A percentile compares a stretch with the other conserved stretches of the same genome.
phyloP scores from a whole-genome alignment of 1,140 invertebrate species.

The Hycleus cichorii region DNA sequence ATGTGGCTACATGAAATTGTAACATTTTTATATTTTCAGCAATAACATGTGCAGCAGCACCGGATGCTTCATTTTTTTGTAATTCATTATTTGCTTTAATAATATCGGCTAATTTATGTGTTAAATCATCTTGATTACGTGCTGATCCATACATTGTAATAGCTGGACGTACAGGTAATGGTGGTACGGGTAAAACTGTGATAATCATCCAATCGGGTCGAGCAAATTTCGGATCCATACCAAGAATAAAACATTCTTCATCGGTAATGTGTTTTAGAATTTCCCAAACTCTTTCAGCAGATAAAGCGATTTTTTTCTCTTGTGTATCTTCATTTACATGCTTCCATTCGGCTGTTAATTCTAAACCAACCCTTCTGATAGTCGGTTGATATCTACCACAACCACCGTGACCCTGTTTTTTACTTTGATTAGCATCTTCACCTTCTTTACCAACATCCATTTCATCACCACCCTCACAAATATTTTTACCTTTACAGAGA shows the following conservation, averaged over 20 bases:
- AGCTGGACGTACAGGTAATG: conserved; percentile 86
- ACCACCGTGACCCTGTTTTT: conserved; percentile 84
- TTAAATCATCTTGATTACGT: conserved; percentile 98
- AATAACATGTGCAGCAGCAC: conserved; percentile 94
- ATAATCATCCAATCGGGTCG: conserved; percentile 99
- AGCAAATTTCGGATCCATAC: conserved; percentile 93
- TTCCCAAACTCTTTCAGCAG: conserved; percentile 93
- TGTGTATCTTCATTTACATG: conserved; percentile 96
- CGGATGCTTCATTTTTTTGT: conserved; percentile 88
- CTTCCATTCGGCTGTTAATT: conserved; percentile 96
- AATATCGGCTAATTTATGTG: conserved; percentile 97
- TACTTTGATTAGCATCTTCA: conserved; percentile 44
- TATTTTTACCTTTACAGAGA: conserved; percentile 94
- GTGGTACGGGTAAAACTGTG: conserved; percentile 95
- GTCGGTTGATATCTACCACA: conserved; percentile 97
- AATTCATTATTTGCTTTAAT: conserved; percentile 99
- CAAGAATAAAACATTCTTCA: conserved; percentile 92
- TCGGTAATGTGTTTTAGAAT: conserved; percentile 96
- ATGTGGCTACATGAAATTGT: conserved; percentile 97
- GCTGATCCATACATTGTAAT: conserved; percentile 99
- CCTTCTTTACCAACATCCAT: conserved; percentile 82
- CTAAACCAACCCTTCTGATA: conserved; percentile 79
- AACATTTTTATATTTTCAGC: conserved; percentile 96
- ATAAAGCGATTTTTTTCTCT: conserved; percentile 87
- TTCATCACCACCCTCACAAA: conserved; percentile 98